Base-by-base conservation (phyloP, 2,888 invertebrate genomes). In the Microctonus hyperodae region DNA sequence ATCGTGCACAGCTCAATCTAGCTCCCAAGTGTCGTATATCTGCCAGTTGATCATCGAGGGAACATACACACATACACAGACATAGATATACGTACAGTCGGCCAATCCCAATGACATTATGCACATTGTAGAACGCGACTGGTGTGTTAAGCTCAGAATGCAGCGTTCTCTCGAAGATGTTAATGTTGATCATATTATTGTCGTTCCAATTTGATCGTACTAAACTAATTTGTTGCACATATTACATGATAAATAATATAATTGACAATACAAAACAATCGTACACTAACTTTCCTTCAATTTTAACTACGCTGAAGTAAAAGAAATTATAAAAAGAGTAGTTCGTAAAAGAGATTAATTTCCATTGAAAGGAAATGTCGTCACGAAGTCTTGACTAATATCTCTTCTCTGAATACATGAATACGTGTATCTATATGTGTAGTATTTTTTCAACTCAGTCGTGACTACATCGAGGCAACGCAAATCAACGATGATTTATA, bases 401-500 rank as follows among this genome's bases (percentile, higher is more conserved):
- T 68, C 66, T 50, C 63, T 65, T 57, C 57, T 59, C 64, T 56
- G 65, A 65, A 57, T 44, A 44, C 16, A 16, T 16, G 7, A n/a
- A n/a, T 44, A 44, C 16, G 16, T 37, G 5, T 37, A 37, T 44
- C 16, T 44, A 16, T 44, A 44, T n/a, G 68, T 44, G 44, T 16
- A 69, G 63, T 65, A 68, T 68, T 70, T 68, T 70, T 68, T 67
- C 64, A 51, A 50, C 40, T 67, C 40, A 57, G 60, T 65, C 64
- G 68, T 71, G 65, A 64, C 58, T 57, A 50, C 69, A 72, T 72
- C 66, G 70, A 65, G 69, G 71, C 70, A 70, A 69, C 60, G 70
- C 69, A 69, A 71, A 69, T 70, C 70, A 72, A 70, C 70, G 69
- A 69, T 71, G 71, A 72, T 72, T 71, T 73, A 71, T 70, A 69